Evolutionary conservation across 2,113 vertebrate genomes (phyloP).

Genomic region (Colinus virginianus): DNA sequence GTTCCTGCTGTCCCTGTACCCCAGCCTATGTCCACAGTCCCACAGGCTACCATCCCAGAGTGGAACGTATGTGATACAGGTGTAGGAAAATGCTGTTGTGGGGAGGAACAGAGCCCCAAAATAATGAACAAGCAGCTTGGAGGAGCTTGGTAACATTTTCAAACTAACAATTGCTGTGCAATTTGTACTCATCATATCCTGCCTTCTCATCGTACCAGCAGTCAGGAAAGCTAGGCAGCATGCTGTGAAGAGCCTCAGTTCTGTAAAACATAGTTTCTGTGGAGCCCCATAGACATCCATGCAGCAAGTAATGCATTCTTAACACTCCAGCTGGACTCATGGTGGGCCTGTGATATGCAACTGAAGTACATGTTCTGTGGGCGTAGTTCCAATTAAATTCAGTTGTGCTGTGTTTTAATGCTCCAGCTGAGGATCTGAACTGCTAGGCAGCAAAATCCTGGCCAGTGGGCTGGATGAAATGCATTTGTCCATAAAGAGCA

Average conservation of each 20-base stretch:
- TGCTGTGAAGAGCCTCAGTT: background rate
- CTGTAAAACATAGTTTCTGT: background rate
- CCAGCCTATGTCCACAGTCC: no score
- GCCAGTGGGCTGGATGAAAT: background rate
- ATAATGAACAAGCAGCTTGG: background rate
- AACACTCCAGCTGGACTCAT: background rate
- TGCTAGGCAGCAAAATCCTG: background rate
- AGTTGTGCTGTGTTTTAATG: background rate
- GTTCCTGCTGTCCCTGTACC: fast-evolving
- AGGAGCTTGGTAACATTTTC: background rate
- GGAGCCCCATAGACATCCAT: background rate
- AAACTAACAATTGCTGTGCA: background rate
- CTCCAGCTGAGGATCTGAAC: background rate
- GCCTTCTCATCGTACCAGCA: background rate
- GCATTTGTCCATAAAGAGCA: background rate
- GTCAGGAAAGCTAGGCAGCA: fast-evolving
- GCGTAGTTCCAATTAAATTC: fast-evolving
- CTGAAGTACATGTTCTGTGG: fast-evolving
- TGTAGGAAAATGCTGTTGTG: background rate
- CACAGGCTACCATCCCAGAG: fast-evolving
- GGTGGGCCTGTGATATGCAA: fast-evolving
- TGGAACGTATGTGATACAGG: fast-evolving
- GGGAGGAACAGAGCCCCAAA: background rate
- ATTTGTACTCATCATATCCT: background rate
- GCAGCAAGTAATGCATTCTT: background rate